Percentiles rank a stretch among this genome's conserved stretches.
These are phyloP conservation scores for Dreissena rostriformis DNA, from an alignment of 1,140 invertebrate genomes.

Conservation along the genomic window DNA sequence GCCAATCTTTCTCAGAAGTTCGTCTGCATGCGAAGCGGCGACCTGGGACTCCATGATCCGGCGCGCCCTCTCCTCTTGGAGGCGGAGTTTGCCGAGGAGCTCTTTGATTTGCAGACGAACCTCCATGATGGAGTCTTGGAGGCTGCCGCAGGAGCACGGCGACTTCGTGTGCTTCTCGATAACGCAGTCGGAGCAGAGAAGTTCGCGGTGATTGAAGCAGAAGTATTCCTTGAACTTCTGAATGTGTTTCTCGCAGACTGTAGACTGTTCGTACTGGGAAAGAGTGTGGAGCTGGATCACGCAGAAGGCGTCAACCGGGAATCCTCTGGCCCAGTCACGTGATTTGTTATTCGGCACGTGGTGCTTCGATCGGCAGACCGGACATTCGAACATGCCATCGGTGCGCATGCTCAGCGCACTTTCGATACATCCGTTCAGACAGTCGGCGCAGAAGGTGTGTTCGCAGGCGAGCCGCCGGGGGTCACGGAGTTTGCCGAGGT, in stretches of 20 bases:
- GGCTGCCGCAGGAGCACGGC: constrained; percentile 51
- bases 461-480: constrained; percentile 47
- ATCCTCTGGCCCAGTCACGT: constrained; percentile 46
- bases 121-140: constrained; percentile 53
- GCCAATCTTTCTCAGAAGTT: constrained; percentile 34
- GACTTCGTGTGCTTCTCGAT: constrained; percentile 45
- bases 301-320: constrained; percentile 54
- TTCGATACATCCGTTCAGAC: constrained; percentile 47
- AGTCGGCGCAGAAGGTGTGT: constrained; percentile 53
- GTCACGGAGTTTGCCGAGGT: constrained; percentile 47
- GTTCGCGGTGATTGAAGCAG: constrained; percentile 53
- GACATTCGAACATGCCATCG: constrained; percentile 55
- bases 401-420: constrained; percentile 27
- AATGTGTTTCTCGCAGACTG: constrained; percentile 47
- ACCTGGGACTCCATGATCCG: constrained; percentile 50
- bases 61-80: constrained; percentile 47
- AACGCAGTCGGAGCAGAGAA: constrained; percentile 53
- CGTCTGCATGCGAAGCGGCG: constrained; percentile 32
- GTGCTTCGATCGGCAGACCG: constrained; percentile 44
- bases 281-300: constrained; percentile 55
- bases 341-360: constrained; percentile 29
- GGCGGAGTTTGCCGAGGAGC: constrained; percentile 41
- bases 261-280: constrained; percentile 40
- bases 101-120: constrained; percentile 57
- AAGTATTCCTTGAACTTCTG: constrained; percentile 56